Conservation (phyloP, 2,113 vertebrate genomes). For the Crypturellus undulatus region DNA sequence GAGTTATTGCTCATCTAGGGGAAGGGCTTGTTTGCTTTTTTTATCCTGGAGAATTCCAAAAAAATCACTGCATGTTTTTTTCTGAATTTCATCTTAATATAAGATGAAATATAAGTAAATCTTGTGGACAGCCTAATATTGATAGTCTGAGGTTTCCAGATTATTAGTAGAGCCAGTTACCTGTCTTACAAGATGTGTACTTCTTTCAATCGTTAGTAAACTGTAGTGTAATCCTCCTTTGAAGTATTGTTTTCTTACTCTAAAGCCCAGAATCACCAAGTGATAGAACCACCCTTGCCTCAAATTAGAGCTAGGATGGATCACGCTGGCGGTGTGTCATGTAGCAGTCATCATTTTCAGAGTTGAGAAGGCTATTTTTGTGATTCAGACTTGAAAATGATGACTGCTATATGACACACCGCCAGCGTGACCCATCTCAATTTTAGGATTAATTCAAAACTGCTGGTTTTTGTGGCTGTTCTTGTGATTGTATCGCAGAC, state of each 20-base stretch:
- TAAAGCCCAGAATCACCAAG: neutral
- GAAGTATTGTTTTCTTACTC: neutral
- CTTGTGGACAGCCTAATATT: accelerated
- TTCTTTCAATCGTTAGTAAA: neutral
- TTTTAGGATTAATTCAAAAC: neutral
- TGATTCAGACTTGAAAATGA: too few relatives aligned
- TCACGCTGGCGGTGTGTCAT: neutral
- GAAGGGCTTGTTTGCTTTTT: neutral
- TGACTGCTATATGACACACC: accelerated
- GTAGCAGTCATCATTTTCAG: neutral
- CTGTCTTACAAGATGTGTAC: neutral
- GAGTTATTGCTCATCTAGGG: accelerated
- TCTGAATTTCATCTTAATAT: neutral
- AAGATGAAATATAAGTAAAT: neutral
- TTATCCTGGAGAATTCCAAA: neutral
- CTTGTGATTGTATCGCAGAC: neutral
- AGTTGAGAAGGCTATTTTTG: too few relatives aligned
- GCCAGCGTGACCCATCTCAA: neutral
- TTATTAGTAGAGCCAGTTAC: neutral
- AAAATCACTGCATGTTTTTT: neutral
- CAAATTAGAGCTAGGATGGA: neutral
- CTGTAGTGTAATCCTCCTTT: neutral
- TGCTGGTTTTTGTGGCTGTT: neutral
- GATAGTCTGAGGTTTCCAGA: neutral
- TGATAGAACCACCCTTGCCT: neutral